phyloP scores from a whole-genome alignment of 2,797 vertebrate species.

The Syngnathus acus region DNA sequence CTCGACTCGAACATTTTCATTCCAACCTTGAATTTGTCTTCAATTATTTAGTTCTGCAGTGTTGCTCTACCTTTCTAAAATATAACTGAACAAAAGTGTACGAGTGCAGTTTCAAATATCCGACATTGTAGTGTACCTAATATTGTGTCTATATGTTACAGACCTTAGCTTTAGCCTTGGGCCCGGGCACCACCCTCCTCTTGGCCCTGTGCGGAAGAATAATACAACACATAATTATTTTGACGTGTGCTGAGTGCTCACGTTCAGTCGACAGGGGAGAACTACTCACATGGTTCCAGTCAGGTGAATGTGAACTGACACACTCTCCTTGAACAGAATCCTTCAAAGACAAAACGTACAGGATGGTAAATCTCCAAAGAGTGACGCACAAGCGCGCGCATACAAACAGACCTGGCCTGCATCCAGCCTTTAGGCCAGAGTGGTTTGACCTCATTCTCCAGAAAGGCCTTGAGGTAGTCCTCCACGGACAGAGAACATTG shows the following conservation, averaged over 20 bases:
- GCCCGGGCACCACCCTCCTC: constrained; percentile 83
- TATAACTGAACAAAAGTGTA: too few relatives aligned
- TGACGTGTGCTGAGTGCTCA: not conserved
- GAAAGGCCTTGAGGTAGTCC: constrained; percentile 92
- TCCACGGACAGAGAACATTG: constrained; percentile 90
- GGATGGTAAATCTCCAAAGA: not conserved
- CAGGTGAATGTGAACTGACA: constrained; percentile 89
- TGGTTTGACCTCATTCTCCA: constrained; percentile 91
- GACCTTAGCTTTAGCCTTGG: constrained; percentile 89
- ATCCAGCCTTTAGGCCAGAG: constrained; percentile 99
- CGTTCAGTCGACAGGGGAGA: not conserved
- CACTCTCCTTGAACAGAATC: constrained; percentile 95
- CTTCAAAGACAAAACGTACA: constrained; percentile 54
- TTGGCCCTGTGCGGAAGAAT: constrained; percentile 70
- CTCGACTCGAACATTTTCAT: not conserved
- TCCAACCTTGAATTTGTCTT: too few relatives aligned
- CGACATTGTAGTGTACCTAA: too few relatives aligned
- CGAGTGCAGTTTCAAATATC: too few relatives aligned
- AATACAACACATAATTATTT: constrained; percentile 1
- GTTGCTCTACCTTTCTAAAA: too few relatives aligned
- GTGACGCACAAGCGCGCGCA: too few relatives aligned
- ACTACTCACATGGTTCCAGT: constrained; percentile 91
- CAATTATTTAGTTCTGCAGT: too few relatives aligned
- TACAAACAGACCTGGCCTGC: constrained; percentile 82
- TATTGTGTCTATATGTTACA: constrained; percentile 21